Evolutionary conservation across 2,797 vertebrate species (phyloP).

Genomic region (Meda fulgida): DNA sequence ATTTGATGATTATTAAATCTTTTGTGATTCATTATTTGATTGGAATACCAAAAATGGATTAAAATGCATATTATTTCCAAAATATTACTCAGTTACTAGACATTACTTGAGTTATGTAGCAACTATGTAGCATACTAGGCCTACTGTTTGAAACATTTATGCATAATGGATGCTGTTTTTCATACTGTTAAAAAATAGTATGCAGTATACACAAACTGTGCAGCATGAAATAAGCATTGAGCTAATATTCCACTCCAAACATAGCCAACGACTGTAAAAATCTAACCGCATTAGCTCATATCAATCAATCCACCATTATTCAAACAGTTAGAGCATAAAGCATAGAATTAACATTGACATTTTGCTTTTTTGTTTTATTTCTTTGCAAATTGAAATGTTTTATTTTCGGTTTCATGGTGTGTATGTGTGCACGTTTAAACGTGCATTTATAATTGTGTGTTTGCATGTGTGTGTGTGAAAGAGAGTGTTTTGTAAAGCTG

Average conservation of each 20-base stretch:
- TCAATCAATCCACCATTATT: neutral
- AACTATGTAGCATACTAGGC: neutral
- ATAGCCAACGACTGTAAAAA: neutral
- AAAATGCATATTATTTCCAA: neutral
- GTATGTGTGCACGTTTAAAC: neutral
- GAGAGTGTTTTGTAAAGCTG: conserved; percentile 47
- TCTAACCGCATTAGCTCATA: neutral
- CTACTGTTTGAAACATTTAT: neutral
- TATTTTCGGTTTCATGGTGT: neutral
- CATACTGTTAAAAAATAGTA: neutral
- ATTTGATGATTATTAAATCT: neutral
- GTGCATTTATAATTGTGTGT: neutral
- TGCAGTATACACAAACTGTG: neutral
- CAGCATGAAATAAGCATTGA: neutral
- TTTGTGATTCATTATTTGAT: conserved; percentile 1
- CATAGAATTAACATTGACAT: neutral
- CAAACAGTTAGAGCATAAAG: neutral
- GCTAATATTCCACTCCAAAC: neutral
- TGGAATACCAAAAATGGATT: neutral
- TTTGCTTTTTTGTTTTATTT: neutral
- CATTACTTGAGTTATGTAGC: conserved; percentile 4
- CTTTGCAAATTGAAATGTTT: neutral
- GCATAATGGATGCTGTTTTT: neutral
- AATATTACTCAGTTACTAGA: neutral
- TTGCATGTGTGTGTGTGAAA: neutral